phyloP scores from a whole-genome alignment of 2,888 invertebrate species.

The Endomychus coccineus region DNA sequence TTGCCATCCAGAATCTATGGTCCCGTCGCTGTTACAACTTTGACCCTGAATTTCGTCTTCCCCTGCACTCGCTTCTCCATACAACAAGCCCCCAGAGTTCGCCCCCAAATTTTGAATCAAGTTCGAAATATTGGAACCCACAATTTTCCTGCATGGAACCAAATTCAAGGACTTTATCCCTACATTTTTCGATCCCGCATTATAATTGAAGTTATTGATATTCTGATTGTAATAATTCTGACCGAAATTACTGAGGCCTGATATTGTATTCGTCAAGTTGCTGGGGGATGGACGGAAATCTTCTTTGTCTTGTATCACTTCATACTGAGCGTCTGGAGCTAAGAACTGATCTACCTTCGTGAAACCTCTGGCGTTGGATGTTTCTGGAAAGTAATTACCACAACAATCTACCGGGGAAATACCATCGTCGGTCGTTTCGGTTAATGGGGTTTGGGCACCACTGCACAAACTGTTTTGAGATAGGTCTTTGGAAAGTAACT shows the following conservation, averaged over 20 bases:
- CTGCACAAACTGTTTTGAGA: constrained; percentile 39
- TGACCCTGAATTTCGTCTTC: constrained; percentile 39
- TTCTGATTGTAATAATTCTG: constrained; percentile 38
- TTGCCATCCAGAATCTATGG: constrained; percentile 64
- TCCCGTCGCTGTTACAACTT: constrained; percentile 44
- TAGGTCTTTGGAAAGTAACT: constrained; percentile 37
- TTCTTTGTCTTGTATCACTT: constrained; percentile 48
- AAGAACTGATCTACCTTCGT: constrained; percentile 40
- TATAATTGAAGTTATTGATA: too few species aligned
- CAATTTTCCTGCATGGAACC: constrained; percentile 31
- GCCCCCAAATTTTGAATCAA: constrained; percentile 46
- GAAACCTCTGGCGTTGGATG: constrained; percentile 24
- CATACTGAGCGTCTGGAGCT: constrained; percentile 58
- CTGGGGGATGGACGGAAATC: constrained; percentile 31
- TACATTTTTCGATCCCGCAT: not conserved
- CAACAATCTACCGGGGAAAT: constrained; percentile 37
- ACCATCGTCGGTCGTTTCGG: constrained; percentile 42
- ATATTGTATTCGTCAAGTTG: constrained; percentile 42
- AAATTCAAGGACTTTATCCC: constrained; percentile 37
- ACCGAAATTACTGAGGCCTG: constrained; percentile 38
- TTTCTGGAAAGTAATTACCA: constrained; percentile 35
- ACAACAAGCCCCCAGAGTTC: constrained; percentile 42
- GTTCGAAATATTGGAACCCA: constrained; percentile 45
- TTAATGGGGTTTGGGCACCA: constrained; percentile 41
- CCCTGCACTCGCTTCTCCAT: constrained; percentile 38